Conservation (phyloP, 2,888 invertebrate genomes). For the Patella pellucida region DNA sequence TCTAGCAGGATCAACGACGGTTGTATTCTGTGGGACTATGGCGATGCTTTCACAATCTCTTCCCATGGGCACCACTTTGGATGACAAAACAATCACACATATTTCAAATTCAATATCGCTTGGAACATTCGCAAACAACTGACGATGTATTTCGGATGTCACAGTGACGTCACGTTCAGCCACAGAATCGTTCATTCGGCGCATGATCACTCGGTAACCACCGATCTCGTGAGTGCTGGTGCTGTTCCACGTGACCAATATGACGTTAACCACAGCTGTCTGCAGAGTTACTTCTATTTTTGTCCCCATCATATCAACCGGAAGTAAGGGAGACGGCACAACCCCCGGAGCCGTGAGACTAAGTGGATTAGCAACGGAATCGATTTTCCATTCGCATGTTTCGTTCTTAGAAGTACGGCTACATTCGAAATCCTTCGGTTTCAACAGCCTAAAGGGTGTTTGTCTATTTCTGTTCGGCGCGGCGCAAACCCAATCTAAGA, state of each 20-base stretch:
- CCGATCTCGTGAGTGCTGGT: constrained; percentile 22
- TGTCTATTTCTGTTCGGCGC: constrained; percentile 12
- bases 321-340: constrained; percentile 25
- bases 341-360: constrained; percentile 14
- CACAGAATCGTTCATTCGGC: constrained; percentile 25
- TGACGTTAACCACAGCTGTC: constrained; percentile 7
- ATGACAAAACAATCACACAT: constrained; percentile 28
- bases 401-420: constrained; percentile 1
- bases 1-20: neutral
- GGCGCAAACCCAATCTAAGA: constrained; percentile 28
- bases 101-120: constrained; percentile 25
- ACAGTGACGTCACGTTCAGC: constrained; percentile 28
- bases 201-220: constrained; percentile 24
- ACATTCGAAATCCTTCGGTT: constrained; percentile 17
- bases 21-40: constrained; percentile 13
- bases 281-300: constrained; percentile 19
- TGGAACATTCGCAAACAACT: constrained; percentile 22
- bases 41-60: constrained; percentile 21
- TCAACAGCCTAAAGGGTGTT: constrained; percentile 24
- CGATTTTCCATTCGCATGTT: constrained; percentile 22
- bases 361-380: constrained; percentile 4
- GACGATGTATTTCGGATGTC: constrained; percentile 16
- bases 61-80: constrained; percentile 22
- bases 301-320: constrained; percentile 23
- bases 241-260: constrained; percentile 25